A percentile compares a stretch with the other conserved stretches of the same genome.
Evolutionary conservation across 2,797 vertebrate species (phyloP).

Genomic region (Peromyscus eremicus): DNA sequence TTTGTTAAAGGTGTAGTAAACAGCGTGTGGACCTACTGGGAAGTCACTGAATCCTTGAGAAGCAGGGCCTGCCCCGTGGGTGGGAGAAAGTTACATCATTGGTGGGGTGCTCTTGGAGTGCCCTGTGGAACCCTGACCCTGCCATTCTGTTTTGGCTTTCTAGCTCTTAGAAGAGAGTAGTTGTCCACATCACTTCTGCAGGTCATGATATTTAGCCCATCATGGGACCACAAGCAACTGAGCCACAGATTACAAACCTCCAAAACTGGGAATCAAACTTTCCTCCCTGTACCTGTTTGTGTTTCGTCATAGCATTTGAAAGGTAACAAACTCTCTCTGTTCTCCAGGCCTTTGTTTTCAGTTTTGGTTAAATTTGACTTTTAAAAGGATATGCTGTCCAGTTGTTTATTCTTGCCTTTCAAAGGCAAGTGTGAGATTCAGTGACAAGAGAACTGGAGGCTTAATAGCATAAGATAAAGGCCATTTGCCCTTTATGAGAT

Average conservation of each 20-base stretch:
- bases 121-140: no score
- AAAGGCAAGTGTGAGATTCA: slow-evolving; percentile 38
- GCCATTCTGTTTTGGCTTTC: not conserved
- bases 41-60: not conserved
- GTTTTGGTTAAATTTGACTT: not conserved
- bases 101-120: not conserved
- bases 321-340: not conserved
- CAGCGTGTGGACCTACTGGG: no score
- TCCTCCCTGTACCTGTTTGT: no score
- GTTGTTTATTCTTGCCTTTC: slow-evolving; percentile 42
- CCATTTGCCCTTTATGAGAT: slow-evolving; percentile 61
- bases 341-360: not conserved
- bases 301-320: not conserved
- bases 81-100: not conserved
- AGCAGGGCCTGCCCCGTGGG: not conserved
- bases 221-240: no score
- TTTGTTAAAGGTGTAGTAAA: not conserved
- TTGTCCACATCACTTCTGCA: not conserved
- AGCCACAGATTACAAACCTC: not conserved
- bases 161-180: not conserved
- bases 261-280: not conserved
- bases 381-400: not conserved
- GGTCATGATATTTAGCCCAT: no score
- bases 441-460: slow-evolving; percentile 45
- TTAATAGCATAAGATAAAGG: slow-evolving; percentile 54